Base-by-base conservation (phyloP, 2,888 invertebrate genomes). In the Euplexia lucipara region DNA sequence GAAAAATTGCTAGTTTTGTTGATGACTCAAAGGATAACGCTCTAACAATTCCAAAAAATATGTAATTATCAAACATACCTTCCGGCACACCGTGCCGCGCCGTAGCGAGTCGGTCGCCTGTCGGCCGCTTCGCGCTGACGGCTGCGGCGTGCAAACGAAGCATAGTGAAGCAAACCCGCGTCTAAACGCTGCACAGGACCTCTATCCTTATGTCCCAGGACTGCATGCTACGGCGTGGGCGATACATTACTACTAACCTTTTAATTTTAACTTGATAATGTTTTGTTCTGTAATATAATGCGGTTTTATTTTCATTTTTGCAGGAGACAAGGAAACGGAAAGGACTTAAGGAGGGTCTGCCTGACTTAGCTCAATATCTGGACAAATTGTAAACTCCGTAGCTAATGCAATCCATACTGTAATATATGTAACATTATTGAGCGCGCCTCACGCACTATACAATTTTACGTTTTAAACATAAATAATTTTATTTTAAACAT, bases 301-400 rank as follows among this genome's bases (percentile, higher is more conserved):
- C 1, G 2, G 12, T 7, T 42, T 16, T 34, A 35, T 10, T 45
- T 85, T 85, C 79, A 39, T 45, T 69, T 80, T 94, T 95, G 51
- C 95, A 97, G 97, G 99, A 99, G 63, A 99, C 98, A 85, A 98
- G 99, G 93, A 99, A 99, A 96, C 97, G 99, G 95, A 99, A 99
- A 97, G 99, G 99, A 95, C 96, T 99, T 91, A 99, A 99, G 96
- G 99, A 99, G 91, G 98, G 98, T 92, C 97, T 99, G 83, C 99
- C 99, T 88, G 98, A 98, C 91, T 96, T 99, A 90, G 95, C 97
- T 90, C 98, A 98, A 96, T 99, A 99, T 95, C 96, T 99, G 96
- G 99, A 99, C 97, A 99, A 99, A 96, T 96, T 99, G 97, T 99
- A 99, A 99, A 92, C 89, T 88, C 84, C 88, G 86, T 94, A 94